Evolutionary conservation across 2,888 invertebrate species (phyloP), one percentile per base, ranked within the genome.

Genomic region (Drosophila prolongata): DNA sequence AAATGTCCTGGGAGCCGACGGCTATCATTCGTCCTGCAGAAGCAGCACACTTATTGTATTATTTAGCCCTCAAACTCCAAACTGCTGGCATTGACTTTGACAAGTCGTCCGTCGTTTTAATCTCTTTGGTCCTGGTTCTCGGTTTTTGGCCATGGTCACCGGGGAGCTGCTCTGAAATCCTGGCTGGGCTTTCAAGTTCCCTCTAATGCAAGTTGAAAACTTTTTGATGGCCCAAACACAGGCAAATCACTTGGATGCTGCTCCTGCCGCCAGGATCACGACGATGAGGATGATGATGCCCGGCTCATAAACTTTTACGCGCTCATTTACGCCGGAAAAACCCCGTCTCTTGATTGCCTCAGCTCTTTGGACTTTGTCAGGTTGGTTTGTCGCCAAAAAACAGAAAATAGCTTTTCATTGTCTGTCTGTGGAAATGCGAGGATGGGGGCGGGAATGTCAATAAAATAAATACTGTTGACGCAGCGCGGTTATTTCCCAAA

Each of bases 391-490:
- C 71, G 69, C 82, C 65, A 19, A 67, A 68, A 68, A 77, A 61
- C 52, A 76, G 73, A 80, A 85, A 85, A 85, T 85, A 79, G 83
- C 83, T 79, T 85, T 83, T 79, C 85, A 85, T 85, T 83, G 83
- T 83, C 80, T 74, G 70, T 47, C 59, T 49, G 16, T 38, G 16
- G 35, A 13, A 35, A n/a, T 9, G 43, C 9, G 50, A 49, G 35
- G 35, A 49, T 35, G 13, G 34, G 38, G 56, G 53, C 24, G 24
- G 76, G 78, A 87, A 79, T 86, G 87, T 82, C 85, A 86, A 86
- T 86, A 86, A 86, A 87, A 87, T 87, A 87, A 86, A 86, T 86
- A 87, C 85, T 87, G 85, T 87, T 82, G 85, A 87, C 87, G 85
- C 84, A 81, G 86, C 84, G 87, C 80, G 83, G 83, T 80, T 83